A percentile compares a stretch with the other conserved stretches of the same genome.
phyloP scores from a whole-genome alignment of 2,888 invertebrate species.

The Drosophila imparisetae region DNA sequence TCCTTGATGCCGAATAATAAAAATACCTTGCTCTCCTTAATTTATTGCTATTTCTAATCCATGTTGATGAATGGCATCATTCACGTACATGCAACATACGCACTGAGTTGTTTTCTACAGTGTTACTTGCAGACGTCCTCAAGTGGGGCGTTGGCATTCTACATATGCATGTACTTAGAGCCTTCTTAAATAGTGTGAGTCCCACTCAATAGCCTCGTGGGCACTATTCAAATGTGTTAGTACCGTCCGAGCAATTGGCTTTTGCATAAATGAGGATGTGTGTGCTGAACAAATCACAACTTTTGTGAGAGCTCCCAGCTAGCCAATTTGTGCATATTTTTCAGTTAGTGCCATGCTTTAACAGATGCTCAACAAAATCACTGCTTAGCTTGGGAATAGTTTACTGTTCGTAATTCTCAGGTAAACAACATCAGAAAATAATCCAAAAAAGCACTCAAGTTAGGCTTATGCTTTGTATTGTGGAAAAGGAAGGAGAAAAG shows the following conservation, averaged over 20 bases:
- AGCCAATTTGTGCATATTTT: slow-evolving; percentile 20
- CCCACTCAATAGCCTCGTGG: slow-evolving; percentile 9
- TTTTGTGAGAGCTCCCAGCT: slow-evolving; percentile 16
- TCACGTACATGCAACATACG: neutral
- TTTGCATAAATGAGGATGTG: slow-evolving; percentile 13
- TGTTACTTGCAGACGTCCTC: neutral
- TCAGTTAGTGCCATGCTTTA: neutral
- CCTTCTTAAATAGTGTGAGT: neutral
- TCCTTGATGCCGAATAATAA: slow-evolving; percentile 13
- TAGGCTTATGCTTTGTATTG: neutral
- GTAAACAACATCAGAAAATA: neutral
- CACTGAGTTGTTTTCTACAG: slow-evolving; percentile 18
- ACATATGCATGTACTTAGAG: neutral
- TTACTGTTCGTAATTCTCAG: slow-evolving; percentile 1
- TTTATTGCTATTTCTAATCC: slow-evolving; percentile 73
- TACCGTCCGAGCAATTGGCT: slow-evolving; percentile 9
- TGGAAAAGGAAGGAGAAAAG: neutral
- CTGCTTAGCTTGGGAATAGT: slow-evolving; percentile 11
- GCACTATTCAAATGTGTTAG: slow-evolving; percentile 18
- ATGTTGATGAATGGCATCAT: slow-evolving; percentile 69
- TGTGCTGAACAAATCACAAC: slow-evolving; percentile 28
- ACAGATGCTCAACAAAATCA: slow-evolving; percentile 8
- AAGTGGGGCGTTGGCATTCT: neutral
- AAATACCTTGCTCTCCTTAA: slow-evolving; percentile 53
- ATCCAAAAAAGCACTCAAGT: neutral